These are phyloP conservation scores for Triops cancriformis DNA, from an alignment of 1,140 invertebrate species.

Conservation along the genomic window DNA sequence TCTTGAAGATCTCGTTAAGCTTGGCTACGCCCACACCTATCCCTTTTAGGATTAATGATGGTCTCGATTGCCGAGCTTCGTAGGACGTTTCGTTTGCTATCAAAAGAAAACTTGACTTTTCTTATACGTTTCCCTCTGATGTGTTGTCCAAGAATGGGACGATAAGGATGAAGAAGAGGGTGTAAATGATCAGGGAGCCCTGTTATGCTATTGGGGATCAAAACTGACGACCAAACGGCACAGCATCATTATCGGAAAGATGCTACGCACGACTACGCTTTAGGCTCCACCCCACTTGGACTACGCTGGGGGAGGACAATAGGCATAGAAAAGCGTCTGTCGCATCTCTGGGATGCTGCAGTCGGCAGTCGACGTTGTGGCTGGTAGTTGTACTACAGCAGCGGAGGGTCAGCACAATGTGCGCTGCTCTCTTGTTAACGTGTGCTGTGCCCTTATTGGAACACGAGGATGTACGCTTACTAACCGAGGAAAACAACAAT, in stretches of 20 bases:
- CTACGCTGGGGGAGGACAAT: not conserved
- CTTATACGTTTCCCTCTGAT: not conserved
- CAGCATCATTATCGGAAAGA: not conserved
- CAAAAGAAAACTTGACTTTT: not conserved
- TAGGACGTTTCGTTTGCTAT: not conserved
- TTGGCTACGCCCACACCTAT: not conserved
- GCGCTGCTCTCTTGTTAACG: not conserved
- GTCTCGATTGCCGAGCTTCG: not conserved
- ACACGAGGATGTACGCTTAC: not conserved
- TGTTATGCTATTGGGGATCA: not conserved
- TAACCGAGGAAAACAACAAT: not conserved
- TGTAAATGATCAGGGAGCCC: not conserved
- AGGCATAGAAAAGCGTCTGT: constrained; percentile 13
- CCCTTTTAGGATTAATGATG: not conserved
- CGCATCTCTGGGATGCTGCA: constrained; percentile 3
- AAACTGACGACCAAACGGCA: not conserved
- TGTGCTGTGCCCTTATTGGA: not conserved
- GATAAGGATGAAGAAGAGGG: not conserved
- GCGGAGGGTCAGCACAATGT: not conserved
- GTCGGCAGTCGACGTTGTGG: not conserved
- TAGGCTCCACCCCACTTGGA: not conserved
- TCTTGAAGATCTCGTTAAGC: constrained; percentile 7
- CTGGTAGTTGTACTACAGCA: not conserved
- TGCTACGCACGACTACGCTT: not conserved
- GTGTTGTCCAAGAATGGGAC: not conserved